Percentiles rank a stretch among this genome's conserved stretches.
Evolutionary conservation across 2,797 vertebrate genomes (phyloP).

Genomic region (Enoplosus armatus): DNA sequence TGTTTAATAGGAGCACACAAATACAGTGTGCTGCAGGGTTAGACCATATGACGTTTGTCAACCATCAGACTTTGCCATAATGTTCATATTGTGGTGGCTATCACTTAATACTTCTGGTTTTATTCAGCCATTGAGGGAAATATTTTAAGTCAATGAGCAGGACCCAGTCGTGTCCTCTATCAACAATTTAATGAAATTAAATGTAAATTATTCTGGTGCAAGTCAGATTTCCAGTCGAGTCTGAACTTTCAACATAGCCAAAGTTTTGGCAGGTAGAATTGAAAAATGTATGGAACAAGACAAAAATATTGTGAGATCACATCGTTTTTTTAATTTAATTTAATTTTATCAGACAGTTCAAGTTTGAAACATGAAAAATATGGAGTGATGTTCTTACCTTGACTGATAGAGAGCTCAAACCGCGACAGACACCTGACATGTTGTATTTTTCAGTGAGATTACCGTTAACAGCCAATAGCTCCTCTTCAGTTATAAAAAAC

Average conservation of each 20-base stretch:
- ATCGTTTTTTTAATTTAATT: too few relatives aligned
- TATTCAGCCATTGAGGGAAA: neutral
- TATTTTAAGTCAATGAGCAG: neutral
- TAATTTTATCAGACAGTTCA: too few relatives aligned
- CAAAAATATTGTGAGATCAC: neutral
- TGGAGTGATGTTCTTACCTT: slow-evolving; percentile 66
- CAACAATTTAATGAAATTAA: too few relatives aligned
- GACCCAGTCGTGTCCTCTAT: too few relatives aligned
- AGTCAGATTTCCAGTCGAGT: too few relatives aligned
- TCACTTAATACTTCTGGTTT: neutral
- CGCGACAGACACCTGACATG: slow-evolving; percentile 70
- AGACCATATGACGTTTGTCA: neutral
- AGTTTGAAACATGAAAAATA: neutral
- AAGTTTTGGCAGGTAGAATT: rapidly evolving
- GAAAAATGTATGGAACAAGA: neutral
- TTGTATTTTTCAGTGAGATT: neutral
- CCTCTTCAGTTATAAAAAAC: neutral
- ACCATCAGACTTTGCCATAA: neutral
- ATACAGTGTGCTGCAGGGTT: neutral
- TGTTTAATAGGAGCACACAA: neutral
- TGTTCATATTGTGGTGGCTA: neutral
- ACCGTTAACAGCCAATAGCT: neutral
- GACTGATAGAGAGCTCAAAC: slow-evolving; percentile 45
- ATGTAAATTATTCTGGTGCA: too few relatives aligned
- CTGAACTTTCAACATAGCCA: too few relatives aligned